Evolutionary conservation across 2,888 invertebrate species (phyloP), one percentile per base, ranked within the genome.

Genomic region (Agrochola lychnidis): DNA sequence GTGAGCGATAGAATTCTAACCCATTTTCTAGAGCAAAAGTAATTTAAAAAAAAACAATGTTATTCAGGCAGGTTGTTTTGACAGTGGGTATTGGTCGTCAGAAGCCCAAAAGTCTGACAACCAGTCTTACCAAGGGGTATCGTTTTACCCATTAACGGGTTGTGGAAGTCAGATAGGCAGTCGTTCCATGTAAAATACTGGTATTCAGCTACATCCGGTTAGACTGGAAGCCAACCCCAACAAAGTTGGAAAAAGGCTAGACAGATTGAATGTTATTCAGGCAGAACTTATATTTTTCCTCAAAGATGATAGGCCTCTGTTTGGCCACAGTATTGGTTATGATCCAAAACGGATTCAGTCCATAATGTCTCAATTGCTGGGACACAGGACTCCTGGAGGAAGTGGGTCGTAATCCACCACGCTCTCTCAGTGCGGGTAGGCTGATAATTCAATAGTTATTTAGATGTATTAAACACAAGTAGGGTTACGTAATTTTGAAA

Each of bases 391-490:
- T 42, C 9, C 9, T 36, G 22, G 56, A 12, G 3, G 4, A 3
- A 36, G 40, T 22, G 40, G 62, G 7, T 14, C n/a, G 56, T n/a
- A n/a, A n/a, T 56, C 53, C 53, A 62, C 22, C 12, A 62, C 7
- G 4, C 1, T 4, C 4, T 0, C 40, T 1, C 10, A 16, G n/a
- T 42, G 16, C 42, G 5, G 5, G n/a, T n/a, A n/a, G n/a, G 4
- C 14, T n/a, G 14, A 9, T 42, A 16, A 16, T 40, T 2, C 0
- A 16, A 42, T 16, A 42, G 4, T 5, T 42, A n/a, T n/a, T 9
- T 5, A 9, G 40, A 63, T 63, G 40, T 62, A 14, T 62, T 40
- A 14, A 62, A 22, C 30, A 30, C 30, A 30, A 30, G 2, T 30
- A 30, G 30, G 1, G 30, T 30, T 1, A 30, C 30, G 1, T n/a